Base-by-base conservation (phyloP, 2,888 invertebrate species). In the Erebia ligea region DNA sequence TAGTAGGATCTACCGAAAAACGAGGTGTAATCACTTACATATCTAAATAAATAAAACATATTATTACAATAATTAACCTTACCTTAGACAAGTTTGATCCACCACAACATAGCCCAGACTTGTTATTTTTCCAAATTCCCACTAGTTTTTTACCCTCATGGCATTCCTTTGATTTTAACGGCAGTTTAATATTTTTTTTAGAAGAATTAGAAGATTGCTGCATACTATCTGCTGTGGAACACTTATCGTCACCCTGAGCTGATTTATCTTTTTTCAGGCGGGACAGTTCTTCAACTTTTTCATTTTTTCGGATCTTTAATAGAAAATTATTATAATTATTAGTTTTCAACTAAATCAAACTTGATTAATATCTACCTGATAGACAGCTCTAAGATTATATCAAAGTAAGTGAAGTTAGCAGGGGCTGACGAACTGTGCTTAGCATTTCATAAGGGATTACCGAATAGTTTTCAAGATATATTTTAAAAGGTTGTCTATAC, bases 181-280 rank as follows among this genome's bases (percentile, higher is more conserved):
- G 54, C 42, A 69, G 54, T 66, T 63, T 75, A 48, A 68, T 67
- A 54, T 66, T 68, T 57, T 71, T 73, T 42, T 48, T 72, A 1
- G 56, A 50, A 40, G 69, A 65, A 45, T 68, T 56, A n/a, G 52
- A 54, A 13, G 67, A 42, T 6, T 54, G 10, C 11, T 69, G 67
- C 74, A 74, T 73, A 56, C 65, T 72, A 0, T 70, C 57, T 11
- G 10, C 9, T 10, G 21, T 2, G 15, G 65, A 56, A 17, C 11
- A 58, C n/a, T 59, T 74, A 6, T 76, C 75, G 67, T 76, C 77
- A 52, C 79, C 77, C 40, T 75, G 75, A 21, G 73, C 77, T 13
- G 74, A 73, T 65, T 17, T 56, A 40, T 76, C 70, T 21, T 71
- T 77, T 19, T 76, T 75, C 65, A 77, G 11, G 1, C 59, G 71